phyloP scores from a whole-genome alignment of 1,140 invertebrate species.

The Metopolophium dirhodum region DNA sequence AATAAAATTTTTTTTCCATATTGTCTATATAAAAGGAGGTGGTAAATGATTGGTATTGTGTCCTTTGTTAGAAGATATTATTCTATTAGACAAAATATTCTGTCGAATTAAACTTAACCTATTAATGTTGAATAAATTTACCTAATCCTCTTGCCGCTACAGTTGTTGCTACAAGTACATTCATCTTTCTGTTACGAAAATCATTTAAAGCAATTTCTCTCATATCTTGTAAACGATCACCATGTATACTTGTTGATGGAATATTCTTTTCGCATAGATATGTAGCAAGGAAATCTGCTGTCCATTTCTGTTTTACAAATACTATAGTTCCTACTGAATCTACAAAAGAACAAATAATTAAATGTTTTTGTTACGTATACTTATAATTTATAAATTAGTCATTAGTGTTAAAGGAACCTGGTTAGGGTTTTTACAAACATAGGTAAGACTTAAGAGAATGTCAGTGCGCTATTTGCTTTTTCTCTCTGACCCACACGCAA shows the following conservation, averaged over 20 bases:
- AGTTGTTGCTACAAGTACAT: constrained; percentile 97
- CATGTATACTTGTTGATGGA: constrained; percentile 98
- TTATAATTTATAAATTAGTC: neutral
- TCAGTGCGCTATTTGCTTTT: too few species aligned
- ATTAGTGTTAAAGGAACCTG: neutral
- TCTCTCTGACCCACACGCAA: too few species aligned
- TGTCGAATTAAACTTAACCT: neutral
- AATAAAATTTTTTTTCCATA: too few species aligned
- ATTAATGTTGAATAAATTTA: constrained; percentile 19
- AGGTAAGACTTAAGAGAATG: too few species aligned
- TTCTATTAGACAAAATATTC: neutral
- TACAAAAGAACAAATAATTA: neutral
- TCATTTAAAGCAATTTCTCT: constrained; percentile 91
- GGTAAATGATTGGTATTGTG: too few species aligned
- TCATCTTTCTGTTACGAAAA: constrained; percentile 88
- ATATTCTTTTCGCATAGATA: constrained; percentile 87
- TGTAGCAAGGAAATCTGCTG: constrained; percentile 93
- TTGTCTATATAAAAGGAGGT: too few species aligned
- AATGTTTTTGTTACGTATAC: neutral
- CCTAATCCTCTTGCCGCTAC: constrained; percentile 67
- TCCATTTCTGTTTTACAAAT: constrained; percentile 99
- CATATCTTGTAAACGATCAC: constrained; percentile 93
- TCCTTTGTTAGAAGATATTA: too few species aligned
- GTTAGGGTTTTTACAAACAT: neutral
- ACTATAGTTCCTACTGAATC: constrained; percentile 74